Base-by-base conservation (phyloP, 2,797 vertebrate species). In the Pteropus rufus region DNA sequence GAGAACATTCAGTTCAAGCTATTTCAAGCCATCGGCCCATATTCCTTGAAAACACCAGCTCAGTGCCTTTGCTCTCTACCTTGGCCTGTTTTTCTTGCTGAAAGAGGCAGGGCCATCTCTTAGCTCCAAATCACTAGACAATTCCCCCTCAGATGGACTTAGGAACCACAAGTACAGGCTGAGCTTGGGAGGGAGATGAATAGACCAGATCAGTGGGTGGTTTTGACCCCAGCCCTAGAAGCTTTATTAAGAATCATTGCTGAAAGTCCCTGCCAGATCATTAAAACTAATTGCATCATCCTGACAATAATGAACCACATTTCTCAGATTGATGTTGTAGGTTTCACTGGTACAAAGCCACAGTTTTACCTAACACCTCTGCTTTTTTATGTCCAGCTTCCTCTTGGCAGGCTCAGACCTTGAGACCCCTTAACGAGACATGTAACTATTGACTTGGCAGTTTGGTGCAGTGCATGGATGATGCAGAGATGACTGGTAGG, bases 211-310 rank as follows among this genome's bases (percentile, higher is more conserved):
- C 26, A 76, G 54, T 84, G 69, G 64, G 73, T 76, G 52, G 21
- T 90, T 85, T 94, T 88, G 62, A 80, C 75, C 72, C 46, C 24
- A 54, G 29, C 44, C 62, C 62, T 85, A 36, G 87, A 72, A 82
- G 82, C 73, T 94, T 91, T 89, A 93, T 89, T 89, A 44, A 91
- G 81, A 97, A 84, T 81, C 26, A 93, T 85, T 95, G 70, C 72
- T 96, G 81, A 95, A 87, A 94, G 89, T 69, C 54, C 72, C 67
- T 46, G 36, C 36, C 81, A 89, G 86, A 87, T 88, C 64, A 88
- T 87, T 93, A 93, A 90, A 36, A 58, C 70, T 86, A 81, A 89
- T 72, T 94, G 69, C 80, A 94, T 88, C 84, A 95, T 86, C 87
- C 64, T 92, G 44, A 92, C 65, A 79, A 91, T 86, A 93, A 97